These are phyloP conservation scores for Pseudomugil gertrudae DNA, from an alignment of 2,797 vertebrate genomes.

Conservation along the genomic window DNA sequence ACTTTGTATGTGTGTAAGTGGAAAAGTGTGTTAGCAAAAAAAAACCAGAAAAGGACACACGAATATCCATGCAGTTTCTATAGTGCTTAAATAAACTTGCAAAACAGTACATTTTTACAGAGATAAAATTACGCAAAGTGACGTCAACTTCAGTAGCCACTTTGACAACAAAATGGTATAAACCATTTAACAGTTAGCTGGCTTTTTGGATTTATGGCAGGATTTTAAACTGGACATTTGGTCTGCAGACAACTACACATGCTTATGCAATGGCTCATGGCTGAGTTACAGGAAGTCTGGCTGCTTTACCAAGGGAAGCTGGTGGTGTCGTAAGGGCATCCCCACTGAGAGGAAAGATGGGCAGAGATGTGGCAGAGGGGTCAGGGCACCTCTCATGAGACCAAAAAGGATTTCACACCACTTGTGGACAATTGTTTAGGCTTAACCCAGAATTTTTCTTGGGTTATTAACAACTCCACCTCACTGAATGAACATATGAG, in stretches of 20 bases:
- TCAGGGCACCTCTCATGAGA: slow-evolving; percentile 74
- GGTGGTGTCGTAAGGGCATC: slow-evolving; percentile 57
- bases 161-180: slow-evolving; percentile 54
- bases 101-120: background rate
- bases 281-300: slow-evolving; percentile 81
- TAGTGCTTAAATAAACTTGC: background rate
- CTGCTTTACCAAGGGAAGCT: slow-evolving; percentile 76
- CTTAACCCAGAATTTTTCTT: slow-evolving; percentile 44
- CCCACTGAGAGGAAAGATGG: slow-evolving; percentile 74
- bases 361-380: slow-evolving; percentile 65
- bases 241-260: slow-evolving; percentile 37
- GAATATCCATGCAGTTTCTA: background rate
- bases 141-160: slow-evolving; percentile 54
- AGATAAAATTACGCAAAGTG: slow-evolving; percentile 27
- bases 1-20: slow-evolving; percentile 6
- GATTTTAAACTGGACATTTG: slow-evolving; percentile 36
- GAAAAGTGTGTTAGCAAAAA: background rate
- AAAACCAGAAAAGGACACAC: background rate
- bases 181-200: slow-evolving; percentile 54
- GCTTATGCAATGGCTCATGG: slow-evolving; percentile 48
- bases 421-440: slow-evolving; percentile 74
- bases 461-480: slow-evolving; percentile 51
- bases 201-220: slow-evolving; percentile 50
- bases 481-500: slow-evolving; percentile 29
- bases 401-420: slow-evolving; percentile 82